These are phyloP conservation scores for Mycteria americana DNA, from an alignment of 2,797 vertebrate species.

Conservation along the genomic window DNA sequence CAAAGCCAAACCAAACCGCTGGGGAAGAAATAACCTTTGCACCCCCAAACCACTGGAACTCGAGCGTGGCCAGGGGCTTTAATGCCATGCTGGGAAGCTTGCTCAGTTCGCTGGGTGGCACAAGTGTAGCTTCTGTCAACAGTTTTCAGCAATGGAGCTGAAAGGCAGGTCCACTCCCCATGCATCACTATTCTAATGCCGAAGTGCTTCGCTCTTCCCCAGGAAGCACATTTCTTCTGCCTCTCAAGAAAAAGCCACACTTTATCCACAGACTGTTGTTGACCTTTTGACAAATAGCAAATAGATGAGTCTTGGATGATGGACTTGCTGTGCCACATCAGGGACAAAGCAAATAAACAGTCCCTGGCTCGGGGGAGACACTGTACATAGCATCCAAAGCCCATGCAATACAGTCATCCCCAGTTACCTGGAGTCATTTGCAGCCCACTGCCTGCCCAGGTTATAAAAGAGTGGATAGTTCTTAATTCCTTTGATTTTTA, in stretches of 20 bases:
- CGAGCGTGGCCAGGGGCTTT: accelerated
- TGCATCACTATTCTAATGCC: not conserved
- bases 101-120: not conserved
- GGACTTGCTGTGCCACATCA: not conserved
- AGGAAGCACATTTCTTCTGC: not conserved
- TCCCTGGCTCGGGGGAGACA: accelerated
- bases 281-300: not conserved
- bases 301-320: not conserved
- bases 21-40: not conserved
- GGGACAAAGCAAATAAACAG: not conserved
- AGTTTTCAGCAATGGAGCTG: not conserved
- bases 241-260: not conserved
- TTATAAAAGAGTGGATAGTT: not conserved
- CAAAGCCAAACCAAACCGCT: not conserved
- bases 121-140: not conserved
- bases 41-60: not conserved
- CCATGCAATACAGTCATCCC: not conserved
- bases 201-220: not conserved
- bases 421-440: not conserved
- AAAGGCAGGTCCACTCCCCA: not conserved
- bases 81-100: not conserved
- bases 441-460: not conserved
- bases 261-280: not conserved
- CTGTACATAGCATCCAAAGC: not conserved
- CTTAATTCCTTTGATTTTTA: not conserved